Evolutionary conservation across 2,113 vertebrate genomes (phyloP).

Genomic region (Mungos mungo): DNA sequence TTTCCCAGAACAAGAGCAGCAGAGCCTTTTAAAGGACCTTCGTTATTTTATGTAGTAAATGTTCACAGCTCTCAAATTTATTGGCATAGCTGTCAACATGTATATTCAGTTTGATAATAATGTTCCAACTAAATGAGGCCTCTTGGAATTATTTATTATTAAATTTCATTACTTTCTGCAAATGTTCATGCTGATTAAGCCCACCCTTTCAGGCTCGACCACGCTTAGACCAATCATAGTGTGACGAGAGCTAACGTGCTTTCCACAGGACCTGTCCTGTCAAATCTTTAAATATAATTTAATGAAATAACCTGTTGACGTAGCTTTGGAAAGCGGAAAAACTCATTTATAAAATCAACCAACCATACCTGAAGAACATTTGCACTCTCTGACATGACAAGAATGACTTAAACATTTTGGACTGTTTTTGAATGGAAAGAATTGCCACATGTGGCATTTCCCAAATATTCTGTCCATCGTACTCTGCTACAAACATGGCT

Average conservation of each 20-base stretch:
- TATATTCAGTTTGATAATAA: slow-evolving; percentile 83
- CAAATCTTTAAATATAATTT: slow-evolving; percentile 76
- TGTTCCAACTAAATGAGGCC: slow-evolving; percentile 82
- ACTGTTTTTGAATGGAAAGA: slow-evolving; percentile 36
- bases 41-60: slow-evolving; percentile 80
- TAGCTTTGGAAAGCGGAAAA: slow-evolving; percentile 70
- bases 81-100: slow-evolving; percentile 83
- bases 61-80: slow-evolving; percentile 83
- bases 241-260: slow-evolving; percentile 62
- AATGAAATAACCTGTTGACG: slow-evolving; percentile 65
- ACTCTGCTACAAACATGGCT: background rate
- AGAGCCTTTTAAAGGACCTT: slow-evolving; percentile 77
- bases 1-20: slow-evolving; percentile 74
- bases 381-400: slow-evolving; percentile 61
- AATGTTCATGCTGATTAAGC: slow-evolving; percentile 80
- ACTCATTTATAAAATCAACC: slow-evolving; percentile 71
- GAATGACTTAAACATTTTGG: slow-evolving; percentile 63
- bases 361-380: slow-evolving; percentile 63
- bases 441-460: background rate
- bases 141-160: slow-evolving; percentile 84
- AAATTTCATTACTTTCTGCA: slow-evolving; percentile 79
- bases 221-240: slow-evolving; percentile 58
- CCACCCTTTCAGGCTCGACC: slow-evolving; percentile 72
- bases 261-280: slow-evolving; percentile 55
- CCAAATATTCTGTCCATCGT: background rate